Base-by-base conservation (phyloP, 2,797 vertebrate species). In the Poeciliopsis turneri region DNA sequence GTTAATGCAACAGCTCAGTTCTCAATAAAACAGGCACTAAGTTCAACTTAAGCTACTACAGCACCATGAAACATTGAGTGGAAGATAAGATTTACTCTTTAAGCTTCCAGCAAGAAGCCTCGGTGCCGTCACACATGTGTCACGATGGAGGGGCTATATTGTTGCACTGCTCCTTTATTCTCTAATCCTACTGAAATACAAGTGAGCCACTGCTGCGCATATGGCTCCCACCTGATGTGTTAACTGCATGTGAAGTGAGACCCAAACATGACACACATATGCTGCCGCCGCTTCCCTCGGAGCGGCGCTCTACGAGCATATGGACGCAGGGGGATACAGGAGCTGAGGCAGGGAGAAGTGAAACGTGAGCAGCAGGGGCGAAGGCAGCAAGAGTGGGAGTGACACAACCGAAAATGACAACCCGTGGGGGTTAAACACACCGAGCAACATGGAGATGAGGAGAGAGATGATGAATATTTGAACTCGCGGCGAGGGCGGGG, bases 401-500 rank as follows among this genome's bases (percentile, higher is more conserved):
- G 79, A 88, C 68, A 72, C 80, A 80, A 61, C n/a, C n/a, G 16
- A 76, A 87, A 69, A 83, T 78, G 84, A 83, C 82, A 80, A 72
- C 61, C 86, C 66, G 86, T 79, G 55, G 77, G 86, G 84, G 86
- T 89, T 94, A 94, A 89, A 91, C 92, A 90, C 81, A 81, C 66
- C 0, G 36, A 49, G 79, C 81, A 75, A 81, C 59, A 43, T 84
- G 75, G 86, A 77, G 79, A 83, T 76, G 80, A 66, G 72, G 77
- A 78, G 78, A 74, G 81, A 78, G 85, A 85, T 74, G 84, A 95
- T 97, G 94, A 96, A 97, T 97, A 95, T 97, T 97, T 97, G 95
- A 97, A 94, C 94, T 94, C 72, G 76, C 12, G 20, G 68, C 76
- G 73, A 81, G 78, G 75, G 73, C 59, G 55, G 68, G 68, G 45